phyloP scores from a whole-genome alignment of 1,140 invertebrate species.

The Luehdorfia chinensis region DNA sequence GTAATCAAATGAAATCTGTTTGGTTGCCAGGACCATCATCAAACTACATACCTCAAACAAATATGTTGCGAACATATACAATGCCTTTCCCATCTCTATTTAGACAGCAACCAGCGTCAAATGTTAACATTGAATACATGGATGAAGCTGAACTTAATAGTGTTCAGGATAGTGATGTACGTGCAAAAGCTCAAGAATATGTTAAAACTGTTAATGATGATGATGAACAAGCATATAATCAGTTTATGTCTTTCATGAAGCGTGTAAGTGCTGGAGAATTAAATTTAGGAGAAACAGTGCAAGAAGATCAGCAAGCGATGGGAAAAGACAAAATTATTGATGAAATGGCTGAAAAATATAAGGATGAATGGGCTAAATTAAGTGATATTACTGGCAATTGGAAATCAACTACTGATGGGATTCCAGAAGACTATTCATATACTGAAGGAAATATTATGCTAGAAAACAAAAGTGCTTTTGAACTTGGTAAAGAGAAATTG shows the following conservation, averaged over 20 bases:
- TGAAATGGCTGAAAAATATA: conserved; percentile 69
- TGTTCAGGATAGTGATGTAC: conserved; percentile 49
- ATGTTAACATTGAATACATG: conserved; percentile 59
- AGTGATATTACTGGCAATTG: conserved; percentile 66
- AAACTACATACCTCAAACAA: conserved; percentile 37
- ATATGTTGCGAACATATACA: conserved; percentile 38
- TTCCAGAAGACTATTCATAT: conserved; percentile 87
- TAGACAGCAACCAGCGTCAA: conserved; percentile 29
- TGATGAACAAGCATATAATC: conserved; percentile 84
- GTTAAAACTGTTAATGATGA: conserved; percentile 82
- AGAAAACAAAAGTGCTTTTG: conserved; percentile 88
- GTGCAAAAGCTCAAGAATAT: conserved; percentile 75
- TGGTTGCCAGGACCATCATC: conserved; percentile 48
- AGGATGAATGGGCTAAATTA: conserved; percentile 73
- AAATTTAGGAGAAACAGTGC: conserved; percentile 54
- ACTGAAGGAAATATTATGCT: conserved; percentile 91
- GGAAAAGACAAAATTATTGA: conserved; percentile 66
- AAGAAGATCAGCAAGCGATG: conserved; percentile 43
- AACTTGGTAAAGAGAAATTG: conserved; percentile 90
- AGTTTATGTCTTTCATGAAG: conserved; percentile 93
- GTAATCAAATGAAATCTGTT: conserved; percentile 30
- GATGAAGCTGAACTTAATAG: conserved; percentile 48
- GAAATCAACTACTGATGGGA: conserved; percentile 61
- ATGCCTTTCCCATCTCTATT: conserved; percentile 33
- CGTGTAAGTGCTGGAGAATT: conserved; percentile 83